Conservation (phyloP, 2,888 invertebrate genomes). For the Xylota segnis region DNA sequence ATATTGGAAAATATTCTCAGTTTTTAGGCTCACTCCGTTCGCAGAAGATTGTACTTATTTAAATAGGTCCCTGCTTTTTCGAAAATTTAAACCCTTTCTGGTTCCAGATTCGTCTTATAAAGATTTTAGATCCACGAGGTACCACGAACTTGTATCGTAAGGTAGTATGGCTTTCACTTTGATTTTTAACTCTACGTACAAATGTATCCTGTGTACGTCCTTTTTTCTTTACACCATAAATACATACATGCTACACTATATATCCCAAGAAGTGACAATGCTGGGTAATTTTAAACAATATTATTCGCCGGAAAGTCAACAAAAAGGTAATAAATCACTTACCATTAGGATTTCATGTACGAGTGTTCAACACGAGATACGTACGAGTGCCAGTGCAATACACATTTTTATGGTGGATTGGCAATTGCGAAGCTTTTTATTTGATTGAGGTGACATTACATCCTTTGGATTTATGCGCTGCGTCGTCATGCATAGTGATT, state of each 20-base stretch:
- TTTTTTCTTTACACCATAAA: too few species aligned
- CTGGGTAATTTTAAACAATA: neutral
- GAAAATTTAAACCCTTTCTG: too few species aligned
- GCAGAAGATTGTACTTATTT: too few species aligned
- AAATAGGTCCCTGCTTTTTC: too few species aligned
- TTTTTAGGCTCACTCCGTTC: too few species aligned
- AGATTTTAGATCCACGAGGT: too few species aligned
- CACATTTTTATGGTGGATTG: constrained; percentile 45
- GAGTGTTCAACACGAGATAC: constrained; percentile 39
- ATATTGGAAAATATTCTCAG: too few species aligned
- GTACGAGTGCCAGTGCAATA: constrained; percentile 14
- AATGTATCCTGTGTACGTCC: too few species aligned
- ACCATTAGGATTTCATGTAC: constrained; percentile 17
- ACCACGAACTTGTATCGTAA: too few species aligned
- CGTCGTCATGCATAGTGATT: neutral
- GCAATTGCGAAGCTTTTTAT: constrained; percentile 51
- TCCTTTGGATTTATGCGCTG: constrained; percentile 36
- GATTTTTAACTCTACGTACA: too few species aligned
- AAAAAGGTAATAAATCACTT: constrained; percentile 27
- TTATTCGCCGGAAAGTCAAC: neutral
- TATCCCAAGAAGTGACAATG: neutral
- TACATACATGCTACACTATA: neutral
- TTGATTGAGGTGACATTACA: constrained; percentile 53
- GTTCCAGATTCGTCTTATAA: too few species aligned
- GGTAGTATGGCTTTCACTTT: too few species aligned